phyloP scores from a whole-genome alignment of 1,140 invertebrate species.

The Carcinoscorpius rotundicauda region DNA sequence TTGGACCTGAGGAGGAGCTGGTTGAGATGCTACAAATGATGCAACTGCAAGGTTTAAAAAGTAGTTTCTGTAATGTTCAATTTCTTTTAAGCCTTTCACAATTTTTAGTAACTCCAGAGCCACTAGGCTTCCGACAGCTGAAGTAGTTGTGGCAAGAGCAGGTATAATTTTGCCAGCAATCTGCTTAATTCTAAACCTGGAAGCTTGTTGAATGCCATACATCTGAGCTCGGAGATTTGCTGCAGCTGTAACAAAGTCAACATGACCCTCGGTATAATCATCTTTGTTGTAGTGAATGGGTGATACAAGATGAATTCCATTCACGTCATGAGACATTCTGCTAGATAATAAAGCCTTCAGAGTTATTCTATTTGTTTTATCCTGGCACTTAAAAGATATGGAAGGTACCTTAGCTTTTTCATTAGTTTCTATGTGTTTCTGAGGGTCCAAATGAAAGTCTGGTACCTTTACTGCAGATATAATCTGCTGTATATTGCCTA shows the following conservation, averaged over 20 bases:
- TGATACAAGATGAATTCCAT: too few species aligned
- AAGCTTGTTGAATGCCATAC: slow-evolving; percentile 89
- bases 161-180: slow-evolving; percentile 98
- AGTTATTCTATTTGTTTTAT: too few species aligned
- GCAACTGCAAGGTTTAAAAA: slow-evolving; percentile 92
- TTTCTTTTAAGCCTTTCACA: slow-evolving; percentile 35
- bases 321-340: too few species aligned
- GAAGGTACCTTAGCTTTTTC: too few species aligned
- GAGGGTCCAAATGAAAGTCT: too few species aligned
- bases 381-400: too few species aligned
- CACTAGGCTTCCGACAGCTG: slow-evolving; percentile 84
- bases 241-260: slow-evolving; percentile 81
- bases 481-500: too few species aligned
- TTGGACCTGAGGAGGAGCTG: slow-evolving; percentile 31
- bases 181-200: slow-evolving; percentile 88
- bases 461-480: too few species aligned
- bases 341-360: too few species aligned
- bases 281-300: too few species aligned
- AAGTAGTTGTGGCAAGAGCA: slow-evolving; percentile 97
- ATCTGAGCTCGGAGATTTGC: slow-evolving; percentile 86
- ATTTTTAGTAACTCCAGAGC: slow-evolving; percentile 85
- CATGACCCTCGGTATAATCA: slow-evolving; percentile 38
- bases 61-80: slow-evolving; percentile 77
- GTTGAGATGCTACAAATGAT: slow-evolving; percentile 93
- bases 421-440: too few species aligned